Evolutionary conservation across 2,888 invertebrate species (phyloP).

Genomic region (Athalia cordata): DNA sequence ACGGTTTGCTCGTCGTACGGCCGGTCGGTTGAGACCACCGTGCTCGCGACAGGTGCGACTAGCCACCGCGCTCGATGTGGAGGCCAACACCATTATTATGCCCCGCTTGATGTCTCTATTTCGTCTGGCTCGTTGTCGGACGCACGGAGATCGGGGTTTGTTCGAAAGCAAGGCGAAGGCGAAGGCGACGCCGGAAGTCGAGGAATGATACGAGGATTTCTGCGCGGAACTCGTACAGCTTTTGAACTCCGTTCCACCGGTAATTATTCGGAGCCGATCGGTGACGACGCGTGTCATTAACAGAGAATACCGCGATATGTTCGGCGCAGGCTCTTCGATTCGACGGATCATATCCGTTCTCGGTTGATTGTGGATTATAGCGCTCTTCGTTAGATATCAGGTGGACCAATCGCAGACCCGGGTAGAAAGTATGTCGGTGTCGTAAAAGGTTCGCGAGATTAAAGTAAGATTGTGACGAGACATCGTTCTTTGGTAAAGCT

Average conservation of each 20-base stretch:
- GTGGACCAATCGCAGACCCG: slow-evolving; percentile 17
- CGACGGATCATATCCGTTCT: slow-evolving; percentile 17
- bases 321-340: slow-evolving; percentile 22
- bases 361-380: slow-evolving; percentile 33
- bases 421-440: slow-evolving; percentile 21
- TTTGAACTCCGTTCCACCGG: neutral
- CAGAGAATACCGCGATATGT: neutral
- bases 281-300: neutral
- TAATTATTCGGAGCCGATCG: neutral
- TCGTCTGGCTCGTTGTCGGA: slow-evolving; percentile 49
- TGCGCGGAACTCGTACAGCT: too few species aligned
- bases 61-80: slow-evolving; percentile 68
- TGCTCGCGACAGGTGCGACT: slow-evolving; percentile 70
- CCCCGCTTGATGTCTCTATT: slow-evolving; percentile 57
- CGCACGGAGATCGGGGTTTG: slow-evolving; percentile 39
- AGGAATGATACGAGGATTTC: neutral
- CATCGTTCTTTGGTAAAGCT: slow-evolving; percentile 15
- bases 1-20: slow-evolving; percentile 28
- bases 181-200: neutral
- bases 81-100: slow-evolving; percentile 65
- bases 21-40: slow-evolving; percentile 67
- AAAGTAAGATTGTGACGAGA: slow-evolving; percentile 32
- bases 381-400: slow-evolving; percentile 24
- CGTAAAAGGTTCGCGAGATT: slow-evolving; percentile 42
- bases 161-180: slow-evolving; percentile 39